phyloP scores from a whole-genome alignment of 2,797 vertebrate species.

The Ciconia nigra region DNA sequence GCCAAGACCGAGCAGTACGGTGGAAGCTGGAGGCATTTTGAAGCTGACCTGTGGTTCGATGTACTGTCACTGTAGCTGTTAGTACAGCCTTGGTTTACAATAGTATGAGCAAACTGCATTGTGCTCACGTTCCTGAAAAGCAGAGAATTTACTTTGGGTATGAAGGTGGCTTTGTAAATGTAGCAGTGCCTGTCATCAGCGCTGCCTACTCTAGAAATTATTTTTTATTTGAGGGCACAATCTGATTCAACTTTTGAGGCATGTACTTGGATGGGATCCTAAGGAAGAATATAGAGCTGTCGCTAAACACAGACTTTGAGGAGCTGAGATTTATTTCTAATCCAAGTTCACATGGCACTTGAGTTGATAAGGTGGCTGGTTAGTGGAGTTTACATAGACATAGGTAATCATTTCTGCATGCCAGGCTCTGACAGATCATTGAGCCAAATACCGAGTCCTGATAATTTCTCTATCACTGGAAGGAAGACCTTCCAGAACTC shows the following conservation, averaged over 20 bases:
- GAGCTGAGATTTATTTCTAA: background rate
- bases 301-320: background rate
- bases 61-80: background rate
- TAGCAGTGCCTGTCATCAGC: background rate
- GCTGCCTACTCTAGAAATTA: background rate
- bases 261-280: background rate
- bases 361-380: background rate
- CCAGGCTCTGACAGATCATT: background rate
- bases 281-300: background rate
- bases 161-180: background rate
- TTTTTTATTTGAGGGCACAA: background rate
- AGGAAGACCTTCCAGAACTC: background rate
- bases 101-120: accelerated
- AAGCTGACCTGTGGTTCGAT: background rate
- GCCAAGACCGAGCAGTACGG: background rate
- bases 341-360: background rate
- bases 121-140: background rate
- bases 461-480: background rate
- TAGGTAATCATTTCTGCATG: background rate
- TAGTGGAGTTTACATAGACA: background rate
- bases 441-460: background rate
- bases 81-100: background rate
- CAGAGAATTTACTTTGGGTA: background rate
- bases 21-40: background rate
- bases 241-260: background rate